Evolutionary conservation across 2,888 invertebrate genomes (phyloP), one percentile per base, ranked within the genome.

Genomic region (Oscheius sp.): DNA sequence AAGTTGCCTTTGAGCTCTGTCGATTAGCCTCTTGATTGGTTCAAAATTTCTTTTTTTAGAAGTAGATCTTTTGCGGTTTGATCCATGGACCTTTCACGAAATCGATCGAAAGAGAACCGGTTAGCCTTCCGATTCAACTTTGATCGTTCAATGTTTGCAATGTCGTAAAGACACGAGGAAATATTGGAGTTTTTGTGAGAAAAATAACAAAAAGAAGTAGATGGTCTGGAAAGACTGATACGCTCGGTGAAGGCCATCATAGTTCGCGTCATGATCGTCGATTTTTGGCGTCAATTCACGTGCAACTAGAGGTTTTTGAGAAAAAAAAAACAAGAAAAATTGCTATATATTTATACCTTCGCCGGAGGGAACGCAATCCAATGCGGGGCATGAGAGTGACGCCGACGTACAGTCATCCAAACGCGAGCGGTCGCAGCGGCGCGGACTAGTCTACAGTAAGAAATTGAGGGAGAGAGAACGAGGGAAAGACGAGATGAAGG

Each of bases 61-160:
- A 42, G 12, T n/a, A 12, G 42, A 42, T 20, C 15, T 20, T 6
- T 46, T 46, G 6, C 46, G 17, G 6, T 46, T 46, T 17, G 8
- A 10, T 37, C 8, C 37, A 37, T 10, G 37, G 37, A 15, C 8
- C 8, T 37, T 37, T 37, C 8, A 15, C 23, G 48, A 23, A 48
- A 48, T 48, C 23, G 48, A 48, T 53, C 31, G 31, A 15, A 29
- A n/a, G 34, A 33, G 29, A 33, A 55, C 55, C 55, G 33, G 55
- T 55, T 34, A 8, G 5, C 15, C 33, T 53, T 20, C 34, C 20
- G 20, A 29, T 55, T 55, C 55, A 55, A 55, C 55, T 55, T 55
- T 55, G 55, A 55, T 55, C 55, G 55, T 33, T 33, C 55, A n/a
- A 55, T 55, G 55, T 34, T 34, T 55, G 34, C 15, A 5, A 37